Evolutionary conservation across 2,113 vertebrate genomes (phyloP).

Genomic region (Hiodon tergisus): DNA sequence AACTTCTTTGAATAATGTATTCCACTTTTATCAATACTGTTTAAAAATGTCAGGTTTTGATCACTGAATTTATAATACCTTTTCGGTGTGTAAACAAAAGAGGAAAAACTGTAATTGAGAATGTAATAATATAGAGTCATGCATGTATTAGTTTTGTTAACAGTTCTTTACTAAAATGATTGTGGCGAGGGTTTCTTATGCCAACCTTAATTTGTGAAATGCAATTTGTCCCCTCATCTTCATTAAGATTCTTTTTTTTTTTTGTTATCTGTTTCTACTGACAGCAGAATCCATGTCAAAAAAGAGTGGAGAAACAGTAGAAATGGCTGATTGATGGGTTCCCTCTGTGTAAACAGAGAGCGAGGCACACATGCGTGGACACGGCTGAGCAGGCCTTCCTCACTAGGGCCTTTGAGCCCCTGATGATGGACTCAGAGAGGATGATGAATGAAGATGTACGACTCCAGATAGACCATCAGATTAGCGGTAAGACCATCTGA

Average conservation of each 20-base stretch:
- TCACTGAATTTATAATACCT: no score
- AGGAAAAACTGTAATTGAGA: no score
- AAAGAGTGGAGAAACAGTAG: conserved; percentile 36
- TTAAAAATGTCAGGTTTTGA: no score
- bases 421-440: conserved; percentile 49
- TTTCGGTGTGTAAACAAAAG: no score
- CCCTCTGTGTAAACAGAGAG: conserved; percentile 36
- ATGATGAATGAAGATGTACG: conserved; percentile 70
- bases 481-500: conserved; percentile 60
- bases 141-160: not conserved
- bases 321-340: conserved; percentile 39
- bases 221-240: not conserved
- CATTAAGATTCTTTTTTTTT: not conserved
- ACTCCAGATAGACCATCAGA: conserved; percentile 61
- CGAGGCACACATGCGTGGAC: conserved; percentile 35
- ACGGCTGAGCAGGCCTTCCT: conserved; percentile 21
- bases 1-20: no score
- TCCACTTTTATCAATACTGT: no score
- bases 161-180: no score
- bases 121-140: not conserved
- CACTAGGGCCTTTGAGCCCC: conserved; percentile 36
- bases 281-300: conserved; percentile 29
- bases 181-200: no score
- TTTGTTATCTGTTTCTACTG: conserved; percentile 10
- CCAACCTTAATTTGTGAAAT: no score